phyloP scores from a whole-genome alignment of 2,888 invertebrate species.

The Perdita meconis region DNA sequence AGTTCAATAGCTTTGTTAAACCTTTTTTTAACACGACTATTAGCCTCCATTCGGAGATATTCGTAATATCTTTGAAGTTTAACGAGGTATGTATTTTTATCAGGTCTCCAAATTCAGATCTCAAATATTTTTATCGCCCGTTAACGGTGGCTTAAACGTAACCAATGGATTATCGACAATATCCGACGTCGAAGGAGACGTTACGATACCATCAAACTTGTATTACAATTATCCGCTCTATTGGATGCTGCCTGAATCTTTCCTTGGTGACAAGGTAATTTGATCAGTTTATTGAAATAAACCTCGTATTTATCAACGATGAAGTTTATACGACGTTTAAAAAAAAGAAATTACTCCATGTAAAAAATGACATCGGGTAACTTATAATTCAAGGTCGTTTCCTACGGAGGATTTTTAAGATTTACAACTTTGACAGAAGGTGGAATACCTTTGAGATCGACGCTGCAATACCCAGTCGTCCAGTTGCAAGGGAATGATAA shows the following conservation, averaged over 20 bases:
- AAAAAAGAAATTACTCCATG: background rate
- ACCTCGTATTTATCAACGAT: background rate
- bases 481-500: slow-evolving; percentile 91
- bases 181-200: slow-evolving; percentile 86
- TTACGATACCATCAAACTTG: slow-evolving; percentile 85
- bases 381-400: slow-evolving; percentile 86
- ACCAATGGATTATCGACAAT: slow-evolving; percentile 88
- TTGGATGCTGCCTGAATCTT: slow-evolving; percentile 92
- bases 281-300: no score
- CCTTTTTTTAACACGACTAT: no score
- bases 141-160: slow-evolving; percentile 85
- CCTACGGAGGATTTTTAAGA: slow-evolving; percentile 95
- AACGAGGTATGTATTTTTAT: background rate
- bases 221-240: slow-evolving; percentile 90
- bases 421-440: slow-evolving; percentile 90
- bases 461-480: slow-evolving; percentile 90
- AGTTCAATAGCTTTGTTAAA: no score
- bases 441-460: slow-evolving; percentile 86
- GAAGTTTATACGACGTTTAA: background rate
- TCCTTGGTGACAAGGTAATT: slow-evolving; percentile 92
- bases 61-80: no score
- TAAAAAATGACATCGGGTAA: slow-evolving; percentile 1
- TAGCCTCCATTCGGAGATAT: no score
- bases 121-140: slow-evolving; percentile 71
- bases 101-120: slow-evolving; percentile 79